Conservation (phyloP, 2,113 vertebrate species). For the Apus apus region DNA sequence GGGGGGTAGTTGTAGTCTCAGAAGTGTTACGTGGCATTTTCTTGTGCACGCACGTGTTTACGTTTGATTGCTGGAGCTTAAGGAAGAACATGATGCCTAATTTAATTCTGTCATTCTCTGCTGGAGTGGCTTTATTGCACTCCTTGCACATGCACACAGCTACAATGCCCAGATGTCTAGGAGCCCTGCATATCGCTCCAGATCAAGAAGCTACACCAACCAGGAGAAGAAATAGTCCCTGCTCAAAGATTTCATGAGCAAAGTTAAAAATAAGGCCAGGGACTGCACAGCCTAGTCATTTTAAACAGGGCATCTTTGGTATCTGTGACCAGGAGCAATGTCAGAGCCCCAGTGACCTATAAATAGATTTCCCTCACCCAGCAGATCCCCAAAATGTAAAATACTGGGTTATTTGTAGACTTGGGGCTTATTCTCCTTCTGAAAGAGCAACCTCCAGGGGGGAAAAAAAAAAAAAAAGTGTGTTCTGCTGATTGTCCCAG, state of each 20-base stretch:
- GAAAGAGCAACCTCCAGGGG: not conserved
- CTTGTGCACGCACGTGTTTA: not conserved
- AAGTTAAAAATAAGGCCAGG: not conserved
- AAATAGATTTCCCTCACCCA: not conserved
- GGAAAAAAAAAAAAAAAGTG: not conserved
- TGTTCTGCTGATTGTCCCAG: slow-evolving; percentile 19
- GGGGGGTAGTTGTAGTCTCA: not conserved
- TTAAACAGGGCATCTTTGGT: not conserved
- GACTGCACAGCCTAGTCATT: not conserved
- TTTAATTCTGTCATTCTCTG: not conserved
- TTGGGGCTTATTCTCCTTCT: not conserved
- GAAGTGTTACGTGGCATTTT: not conserved
- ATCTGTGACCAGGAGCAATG: not conserved
- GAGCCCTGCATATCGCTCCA: not conserved
- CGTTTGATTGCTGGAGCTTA: not conserved
- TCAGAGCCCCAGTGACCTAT: not conserved
- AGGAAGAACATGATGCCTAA: not conserved
- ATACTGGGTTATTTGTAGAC: not conserved
- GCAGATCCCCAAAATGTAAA: not conserved
- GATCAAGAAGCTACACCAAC: not conserved
- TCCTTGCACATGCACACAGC: not conserved
- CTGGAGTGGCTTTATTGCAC: not conserved
- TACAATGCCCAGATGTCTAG: not conserved
- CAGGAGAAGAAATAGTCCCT: not conserved
- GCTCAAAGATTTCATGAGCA: not conserved